A percentile compares a stretch with the other conserved stretches of the same genome.
phyloP scores from a whole-genome alignment of 2,113 vertebrate genomes.

The Silurus asotus region DNA sequence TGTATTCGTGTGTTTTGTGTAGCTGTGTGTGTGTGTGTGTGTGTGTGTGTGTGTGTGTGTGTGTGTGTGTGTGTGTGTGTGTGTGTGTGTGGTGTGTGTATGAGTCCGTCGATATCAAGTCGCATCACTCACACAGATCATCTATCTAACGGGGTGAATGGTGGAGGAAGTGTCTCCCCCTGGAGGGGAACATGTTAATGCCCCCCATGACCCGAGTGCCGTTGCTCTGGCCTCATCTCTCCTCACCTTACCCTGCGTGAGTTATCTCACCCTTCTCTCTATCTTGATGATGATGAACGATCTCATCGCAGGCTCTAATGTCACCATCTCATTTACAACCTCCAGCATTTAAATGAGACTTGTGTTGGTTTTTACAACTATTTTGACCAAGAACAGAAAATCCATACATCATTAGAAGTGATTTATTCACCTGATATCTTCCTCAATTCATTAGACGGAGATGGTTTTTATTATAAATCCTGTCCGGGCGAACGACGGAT shows the following conservation, averaged over 20 bases:
- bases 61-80: too few species aligned
- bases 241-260: conserved; percentile 46
- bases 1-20: too few species aligned
- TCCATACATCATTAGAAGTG: conserved; percentile 66
- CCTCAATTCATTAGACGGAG: conserved; percentile 61
- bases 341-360: conserved; percentile 62
- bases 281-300: conserved; percentile 65
- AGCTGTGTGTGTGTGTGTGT: too few species aligned
- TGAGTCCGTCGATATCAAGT: neutral
- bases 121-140: too few species aligned
- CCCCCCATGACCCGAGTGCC: conserved; percentile 3
- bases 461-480: conserved; percentile 67
- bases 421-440: conserved; percentile 60
- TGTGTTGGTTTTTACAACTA: conserved; percentile 67
- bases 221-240: conserved; percentile 18
- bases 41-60: too few species aligned
- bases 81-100: too few species aligned
- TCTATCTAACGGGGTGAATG: conserved; percentile 6
- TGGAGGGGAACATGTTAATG: conserved; percentile 43
- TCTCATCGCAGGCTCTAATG: conserved; percentile 63
- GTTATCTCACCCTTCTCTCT: conserved; percentile 52
- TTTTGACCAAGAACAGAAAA: conserved; percentile 68
- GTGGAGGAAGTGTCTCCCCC: conserved; percentile 45
- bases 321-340: conserved; percentile 67
- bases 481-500: conserved; percentile 66